Evolutionary conservation across 2,797 vertebrate genomes (phyloP).

Genomic region (Chlorospingus semifuscus): DNA sequence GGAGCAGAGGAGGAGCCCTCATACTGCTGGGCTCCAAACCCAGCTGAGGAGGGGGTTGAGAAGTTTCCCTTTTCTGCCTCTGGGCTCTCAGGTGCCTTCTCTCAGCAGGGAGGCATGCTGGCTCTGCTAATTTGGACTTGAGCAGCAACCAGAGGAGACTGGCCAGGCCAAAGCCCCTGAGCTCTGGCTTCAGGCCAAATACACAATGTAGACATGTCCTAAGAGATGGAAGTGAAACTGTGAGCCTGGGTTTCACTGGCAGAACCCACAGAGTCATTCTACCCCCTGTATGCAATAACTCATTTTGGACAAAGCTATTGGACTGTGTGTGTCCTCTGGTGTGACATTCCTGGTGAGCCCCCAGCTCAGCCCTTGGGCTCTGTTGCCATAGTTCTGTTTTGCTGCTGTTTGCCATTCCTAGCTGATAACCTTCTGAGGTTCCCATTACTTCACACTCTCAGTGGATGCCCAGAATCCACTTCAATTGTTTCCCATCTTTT

Average conservation of each 20-base stretch:
- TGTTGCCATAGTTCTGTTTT: conserved; percentile 54
- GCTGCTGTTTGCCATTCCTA: conserved; percentile 37
- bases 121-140: background rate
- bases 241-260: background rate
- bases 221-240: background rate
- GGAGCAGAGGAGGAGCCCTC: background rate
- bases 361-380: background rate
- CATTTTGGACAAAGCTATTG: background rate
- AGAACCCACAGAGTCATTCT: background rate
- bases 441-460: background rate
- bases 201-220: background rate
- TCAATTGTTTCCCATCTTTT: conserved; percentile 6
- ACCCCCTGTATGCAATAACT: background rate
- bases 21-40: background rate
- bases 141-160: background rate
- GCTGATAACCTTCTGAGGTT: conserved; percentile 20
- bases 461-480: background rate
- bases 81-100: background rate
- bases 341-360: background rate
- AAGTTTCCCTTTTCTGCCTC: background rate
- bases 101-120: background rate
- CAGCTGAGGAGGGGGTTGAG: background rate
- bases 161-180: background rate
- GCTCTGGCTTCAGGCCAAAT: conserved; percentile 11
- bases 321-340: background rate